These are phyloP conservation scores for Myathropa florea DNA, from an alignment of 2,888 invertebrate species.

Conservation along the genomic window DNA sequence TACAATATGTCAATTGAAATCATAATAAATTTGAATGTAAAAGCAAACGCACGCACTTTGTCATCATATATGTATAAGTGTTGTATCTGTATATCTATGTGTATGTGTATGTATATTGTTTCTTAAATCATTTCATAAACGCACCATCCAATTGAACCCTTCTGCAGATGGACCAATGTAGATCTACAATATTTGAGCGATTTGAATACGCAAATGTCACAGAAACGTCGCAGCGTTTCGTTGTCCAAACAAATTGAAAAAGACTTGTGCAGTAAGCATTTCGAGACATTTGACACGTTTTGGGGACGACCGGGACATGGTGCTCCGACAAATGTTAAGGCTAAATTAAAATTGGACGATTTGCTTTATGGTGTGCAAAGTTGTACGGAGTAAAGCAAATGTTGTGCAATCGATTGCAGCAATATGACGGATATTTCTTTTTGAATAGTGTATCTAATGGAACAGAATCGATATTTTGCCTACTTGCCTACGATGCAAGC, in stretches of 20 bases:
- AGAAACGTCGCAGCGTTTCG: constrained; percentile 80
- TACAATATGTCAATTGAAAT: constrained; percentile 2
- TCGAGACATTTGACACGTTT: constrained; percentile 88
- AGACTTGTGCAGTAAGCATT: constrained; percentile 86
- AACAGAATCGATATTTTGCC: constrained; percentile 74
- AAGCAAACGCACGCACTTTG: constrained; percentile 26
- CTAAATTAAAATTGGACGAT: constrained; percentile 80
- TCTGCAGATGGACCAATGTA: constrained; percentile 76
- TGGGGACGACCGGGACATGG: constrained; percentile 90
- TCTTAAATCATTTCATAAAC: constrained; percentile 57
- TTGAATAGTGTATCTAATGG: constrained; percentile 11
- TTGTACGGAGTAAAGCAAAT: constrained; percentile 74
- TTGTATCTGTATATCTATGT: background rate
- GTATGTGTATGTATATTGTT: constrained; percentile 29
- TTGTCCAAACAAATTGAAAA: constrained; percentile 81
- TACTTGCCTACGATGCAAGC: constrained; percentile 77
- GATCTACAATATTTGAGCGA: constrained; percentile 82
- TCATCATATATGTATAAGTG: background rate
- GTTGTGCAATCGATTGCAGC: constrained; percentile 67
- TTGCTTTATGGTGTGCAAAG: constrained; percentile 79
- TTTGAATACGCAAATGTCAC: constrained; percentile 82
- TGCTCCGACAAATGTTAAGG: constrained; percentile 77
- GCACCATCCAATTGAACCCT: constrained; percentile 69
- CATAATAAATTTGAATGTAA: constrained; percentile 16
- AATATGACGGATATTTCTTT: background rate